Base-by-base conservation (phyloP, 2,888 invertebrate genomes). In the Rhagium mordax region DNA sequence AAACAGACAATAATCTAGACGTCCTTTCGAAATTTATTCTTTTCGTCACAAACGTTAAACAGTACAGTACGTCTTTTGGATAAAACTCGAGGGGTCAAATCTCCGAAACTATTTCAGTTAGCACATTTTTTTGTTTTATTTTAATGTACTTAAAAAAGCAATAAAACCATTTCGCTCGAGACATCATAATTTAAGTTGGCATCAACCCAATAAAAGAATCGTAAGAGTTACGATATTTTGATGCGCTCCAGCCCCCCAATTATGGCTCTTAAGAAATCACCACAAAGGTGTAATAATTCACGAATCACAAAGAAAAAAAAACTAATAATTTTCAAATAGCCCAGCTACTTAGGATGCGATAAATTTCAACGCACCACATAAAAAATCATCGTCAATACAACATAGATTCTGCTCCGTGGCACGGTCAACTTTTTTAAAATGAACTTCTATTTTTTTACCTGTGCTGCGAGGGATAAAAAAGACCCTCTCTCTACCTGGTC, bases 401-500 rank as follows among this genome's bases (percentile, higher is more conserved):
- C 41, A 41, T n/a, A 13, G 10, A 41, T 41, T 41, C 3, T 1
- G n/a, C 18, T 29, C 7, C 33, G 13, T 13, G 29, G 16, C 29
- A 15, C 61, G 47, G 76, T 74, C 76, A 74, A 69, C 71, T 70
- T 74, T 74, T 74, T 70, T 72, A 64, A 76, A 74, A 75, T 71
- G 78, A 74, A 76, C 74, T 72, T 62, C 64, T 65, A 69, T 78
- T 83, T 83, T 83, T 82, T 80, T 82, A 82, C 82, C 82, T 82
- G 82, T 8, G 51, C 67, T 70, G 72, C 76, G 76, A 74, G 73
- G 76, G 74, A 77, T 70, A 77, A 79, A 82, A 81, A 81, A 79
- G 78, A 72, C 77, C 78, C 76, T 77, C 72, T 76, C 79, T 81
- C 84, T 83, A 83, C 84, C 84, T 83, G 84, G 82, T 82, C 82